These are phyloP conservation scores for Mimachlamys varia DNA, from an alignment of 2,888 invertebrate genomes.

Conservation along the genomic window DNA sequence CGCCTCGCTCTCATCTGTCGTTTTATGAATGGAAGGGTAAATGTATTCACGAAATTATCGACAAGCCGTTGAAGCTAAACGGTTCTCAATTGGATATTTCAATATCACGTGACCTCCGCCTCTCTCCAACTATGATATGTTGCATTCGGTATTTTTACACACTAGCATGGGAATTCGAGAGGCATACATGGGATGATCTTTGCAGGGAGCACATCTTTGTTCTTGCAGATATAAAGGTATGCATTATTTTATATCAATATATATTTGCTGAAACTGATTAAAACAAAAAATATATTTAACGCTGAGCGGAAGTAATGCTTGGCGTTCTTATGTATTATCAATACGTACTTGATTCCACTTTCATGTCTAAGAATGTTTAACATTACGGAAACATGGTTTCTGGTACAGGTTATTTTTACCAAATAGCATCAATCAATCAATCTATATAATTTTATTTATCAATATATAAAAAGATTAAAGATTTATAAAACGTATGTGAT, in stretches of 20 bases:
- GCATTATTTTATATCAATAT: neutral
- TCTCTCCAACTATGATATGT: slow-evolving; percentile 11
- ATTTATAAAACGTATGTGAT: too few relatives aligned
- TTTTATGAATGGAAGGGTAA: slow-evolving; percentile 21
- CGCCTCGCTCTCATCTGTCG: slow-evolving; percentile 6
- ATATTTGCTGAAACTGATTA: neutral
- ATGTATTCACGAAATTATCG: neutral
- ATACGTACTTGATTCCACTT: too few relatives aligned
- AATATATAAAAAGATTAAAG: too few relatives aligned
- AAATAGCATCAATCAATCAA: too few relatives aligned
- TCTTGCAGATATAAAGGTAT: neutral
- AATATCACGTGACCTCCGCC: neutral
- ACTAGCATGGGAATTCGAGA: neutral
- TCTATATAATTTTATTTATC: too few relatives aligned
- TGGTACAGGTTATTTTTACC: too few relatives aligned
- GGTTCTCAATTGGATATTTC: slow-evolving; percentile 5
- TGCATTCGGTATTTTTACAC: slow-evolving; percentile 9
- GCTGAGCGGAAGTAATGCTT: too few relatives aligned
- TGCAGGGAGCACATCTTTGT: neutral
- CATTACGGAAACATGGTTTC: too few relatives aligned
- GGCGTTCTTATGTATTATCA: too few relatives aligned
- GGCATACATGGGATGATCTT: neutral
- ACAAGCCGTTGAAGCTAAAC: slow-evolving; percentile 31
- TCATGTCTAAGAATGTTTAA: too few relatives aligned
- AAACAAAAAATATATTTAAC: neutral